Evolutionary conservation across 2,797 vertebrate species (phyloP).

Genomic region (Nothura maculosa): DNA sequence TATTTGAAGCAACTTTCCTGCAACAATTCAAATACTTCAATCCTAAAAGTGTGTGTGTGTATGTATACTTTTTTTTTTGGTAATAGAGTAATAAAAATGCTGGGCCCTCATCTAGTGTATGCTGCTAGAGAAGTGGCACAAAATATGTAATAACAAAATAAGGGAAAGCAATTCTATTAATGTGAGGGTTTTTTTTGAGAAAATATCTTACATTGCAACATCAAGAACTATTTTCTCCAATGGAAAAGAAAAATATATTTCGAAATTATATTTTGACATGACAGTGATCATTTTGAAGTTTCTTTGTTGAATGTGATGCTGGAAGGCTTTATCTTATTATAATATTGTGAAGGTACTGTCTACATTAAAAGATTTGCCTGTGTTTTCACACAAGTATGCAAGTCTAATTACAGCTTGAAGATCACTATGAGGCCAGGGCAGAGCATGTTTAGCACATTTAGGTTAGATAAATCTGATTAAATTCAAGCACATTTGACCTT

Average conservation of each 20-base stretch:
- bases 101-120: conserved; percentile 8
- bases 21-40: neutral
- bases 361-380: neutral
- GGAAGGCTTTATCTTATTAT: neutral
- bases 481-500: neutral
- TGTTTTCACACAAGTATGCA: neutral
- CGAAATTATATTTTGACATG: too few species aligned
- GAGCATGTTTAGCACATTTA: neutral
- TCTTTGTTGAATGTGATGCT: neutral
- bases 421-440: neutral
- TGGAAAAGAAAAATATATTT: neutral
- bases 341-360: neutral
- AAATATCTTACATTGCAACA: neutral
- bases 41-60: neutral
- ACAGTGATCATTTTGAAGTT: neutral
- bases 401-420: neutral
- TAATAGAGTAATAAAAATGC: neutral
- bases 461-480: neutral
- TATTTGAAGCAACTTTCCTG: neutral
- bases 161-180: neutral
- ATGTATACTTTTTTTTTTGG: neutral
- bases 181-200: neutral
- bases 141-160: neutral
- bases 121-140: neutral
- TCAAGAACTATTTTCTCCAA: neutral